These are phyloP conservation scores for Dryas iulia DNA, from an alignment of 1,140 invertebrate species.

Conservation along the genomic window DNA sequence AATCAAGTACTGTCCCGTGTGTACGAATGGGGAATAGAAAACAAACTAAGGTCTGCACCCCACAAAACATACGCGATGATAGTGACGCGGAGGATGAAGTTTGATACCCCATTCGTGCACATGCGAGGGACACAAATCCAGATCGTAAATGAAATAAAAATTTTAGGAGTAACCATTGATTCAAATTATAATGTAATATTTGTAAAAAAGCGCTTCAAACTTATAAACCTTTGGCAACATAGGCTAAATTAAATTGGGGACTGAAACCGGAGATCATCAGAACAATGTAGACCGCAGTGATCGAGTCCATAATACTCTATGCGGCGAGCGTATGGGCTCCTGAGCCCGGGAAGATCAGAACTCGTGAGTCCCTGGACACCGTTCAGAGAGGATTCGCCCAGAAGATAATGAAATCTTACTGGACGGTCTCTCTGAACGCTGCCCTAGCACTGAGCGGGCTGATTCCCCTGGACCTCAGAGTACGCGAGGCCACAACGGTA, in stretches of 20 bases:
- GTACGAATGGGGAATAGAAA: not conserved
- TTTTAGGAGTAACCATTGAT: slow-evolving; percentile 22
- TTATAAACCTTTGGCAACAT: not conserved
- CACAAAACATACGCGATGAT: slow-evolving; percentile 14
- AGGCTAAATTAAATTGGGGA: slow-evolving; percentile 5
- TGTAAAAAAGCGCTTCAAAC: slow-evolving; percentile 2
- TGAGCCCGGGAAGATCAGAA: no score
- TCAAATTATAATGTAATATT: slow-evolving; percentile 4
- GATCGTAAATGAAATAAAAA: slow-evolving; percentile 19
- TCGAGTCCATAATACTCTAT: no score
- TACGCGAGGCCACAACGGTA: not conserved
- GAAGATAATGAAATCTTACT: no score
- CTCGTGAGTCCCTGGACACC: no score
- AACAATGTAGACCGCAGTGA: slow-evolving; percentile 13
- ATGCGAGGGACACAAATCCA: slow-evolving; percentile 9
- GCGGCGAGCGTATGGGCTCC: no score
- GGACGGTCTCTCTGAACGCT: no score
- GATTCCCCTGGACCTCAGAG: no score
- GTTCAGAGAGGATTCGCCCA: no score
- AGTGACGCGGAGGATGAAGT: slow-evolving; percentile 20
- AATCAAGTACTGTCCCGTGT: not conserved
- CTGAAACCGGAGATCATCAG: not conserved
- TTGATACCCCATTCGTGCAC: slow-evolving; percentile 12
- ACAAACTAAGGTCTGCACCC: slow-evolving; percentile 6
- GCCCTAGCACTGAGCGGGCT: no score